A percentile compares a stretch with the other conserved stretches of the same genome.
Conservation (phyloP, 1,140 invertebrate species). For the Melanaphis sacchari region DNA sequence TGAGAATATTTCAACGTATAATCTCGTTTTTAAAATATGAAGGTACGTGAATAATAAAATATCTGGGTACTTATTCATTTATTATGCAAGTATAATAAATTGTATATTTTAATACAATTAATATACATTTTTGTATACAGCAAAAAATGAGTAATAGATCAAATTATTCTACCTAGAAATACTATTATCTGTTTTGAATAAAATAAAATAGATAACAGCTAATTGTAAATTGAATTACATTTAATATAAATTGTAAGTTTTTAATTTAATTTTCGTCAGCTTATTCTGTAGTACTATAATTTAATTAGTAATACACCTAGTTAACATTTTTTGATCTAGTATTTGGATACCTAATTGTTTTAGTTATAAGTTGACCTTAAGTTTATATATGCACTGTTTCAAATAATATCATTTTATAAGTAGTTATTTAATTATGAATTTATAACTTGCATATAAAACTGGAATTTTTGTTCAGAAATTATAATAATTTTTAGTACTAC, state of each 20-base stretch:
- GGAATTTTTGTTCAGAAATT: background rate
- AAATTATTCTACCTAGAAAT: background rate
- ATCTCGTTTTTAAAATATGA: background rate
- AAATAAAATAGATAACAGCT: background rate
- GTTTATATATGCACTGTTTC: too few relatives aligned
- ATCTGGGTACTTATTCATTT: background rate
- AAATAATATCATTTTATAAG: too few relatives aligned
- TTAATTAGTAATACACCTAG: background rate
- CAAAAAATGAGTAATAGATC: background rate
- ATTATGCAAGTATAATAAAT: background rate
- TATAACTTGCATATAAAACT: background rate
- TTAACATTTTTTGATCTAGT: background rate
- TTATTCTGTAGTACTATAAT: background rate
- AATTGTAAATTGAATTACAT: background rate
- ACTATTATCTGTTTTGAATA: background rate
- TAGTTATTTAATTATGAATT: background rate
- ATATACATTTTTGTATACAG: background rate
- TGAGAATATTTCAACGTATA: background rate
- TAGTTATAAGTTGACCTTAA: background rate
- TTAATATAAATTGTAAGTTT: background rate
- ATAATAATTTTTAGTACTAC: background rate
- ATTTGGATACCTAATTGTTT: background rate
- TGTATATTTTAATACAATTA: background rate
- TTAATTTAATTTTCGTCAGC: background rate
- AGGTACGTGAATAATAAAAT: background rate